Base-by-base conservation (phyloP, 2,797 vertebrate species). In the Pangasius sanitwongsei region DNA sequence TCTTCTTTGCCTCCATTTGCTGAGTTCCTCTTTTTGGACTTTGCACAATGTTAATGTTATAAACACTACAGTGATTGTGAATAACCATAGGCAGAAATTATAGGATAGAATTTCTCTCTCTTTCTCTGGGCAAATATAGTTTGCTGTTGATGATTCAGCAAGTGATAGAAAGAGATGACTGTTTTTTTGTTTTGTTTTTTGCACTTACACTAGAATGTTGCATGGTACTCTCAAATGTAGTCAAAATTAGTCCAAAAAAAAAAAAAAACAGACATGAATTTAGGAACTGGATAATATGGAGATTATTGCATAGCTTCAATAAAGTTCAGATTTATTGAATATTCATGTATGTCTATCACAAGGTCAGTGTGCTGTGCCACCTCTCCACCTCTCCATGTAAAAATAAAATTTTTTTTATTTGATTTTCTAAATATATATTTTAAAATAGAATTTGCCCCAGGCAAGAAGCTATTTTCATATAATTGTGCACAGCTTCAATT, bases 381-480 rank as follows among this genome's bases (percentile, higher is more conserved):
- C 53, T 59, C 18, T 80, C 55, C 7, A 25, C 78, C 53, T 59
- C 18, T 80, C 55, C 9, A 81, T 59, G 6, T 50, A 8, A 48
- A 8, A n/a, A n/a, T n/a, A n/a, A n/a, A n/a, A n/a, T n/a, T 1
- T 48, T 6, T 80, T 80, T 80, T 34, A 20, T 80, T 31, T 2
- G 18, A 20, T 53, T 80, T 20, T 9, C 9, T 12, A 81, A 59
- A 34, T 13, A 57, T 25, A 37, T 59, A 81, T 23, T 34, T 53
- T 50, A 77, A 77, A 55, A 23, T 53, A 57, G 77, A 87, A 70
- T 82, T 55, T 87, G 7, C 50, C 50, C 18, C 25, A 74, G 80
- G 65, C 37, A 53, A 59, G 34, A 72, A 44, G 4, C 23, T 28
- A 28, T 63, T 63, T 69, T 63, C 9, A n/a, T n/a, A 50, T 75